Evolutionary conservation across 2,113 vertebrate genomes (phyloP).

Genomic region (Gobio gobio): DNA sequence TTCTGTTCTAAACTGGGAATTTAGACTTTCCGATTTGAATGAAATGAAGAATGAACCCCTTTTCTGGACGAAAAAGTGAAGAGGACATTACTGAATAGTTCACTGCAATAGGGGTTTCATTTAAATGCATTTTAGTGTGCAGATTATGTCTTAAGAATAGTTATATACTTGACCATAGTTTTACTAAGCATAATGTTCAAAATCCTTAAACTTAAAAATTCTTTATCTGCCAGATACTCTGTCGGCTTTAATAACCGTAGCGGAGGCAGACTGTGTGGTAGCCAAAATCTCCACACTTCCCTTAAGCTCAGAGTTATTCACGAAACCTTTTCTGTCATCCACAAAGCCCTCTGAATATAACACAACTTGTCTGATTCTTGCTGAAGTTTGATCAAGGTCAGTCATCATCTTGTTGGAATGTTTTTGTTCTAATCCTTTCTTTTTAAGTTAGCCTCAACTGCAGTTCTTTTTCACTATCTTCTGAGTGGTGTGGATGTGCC

Average conservation of each 20-base stretch:
- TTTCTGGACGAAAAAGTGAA: background rate
- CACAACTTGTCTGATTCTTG: conserved; percentile 13
- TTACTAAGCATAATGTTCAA: background rate
- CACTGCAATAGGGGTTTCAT: background rate
- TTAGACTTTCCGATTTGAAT: background rate
- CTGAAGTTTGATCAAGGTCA: conserved; percentile 10
- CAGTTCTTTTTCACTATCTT: background rate
- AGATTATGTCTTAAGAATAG: background rate
- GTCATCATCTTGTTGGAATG: conserved; percentile 11
- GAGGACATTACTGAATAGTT: background rate
- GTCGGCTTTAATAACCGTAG: background rate
- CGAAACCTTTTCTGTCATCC: conserved; percentile 1
- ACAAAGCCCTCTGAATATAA: conserved; percentile 11
- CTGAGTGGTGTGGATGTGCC: background rate
- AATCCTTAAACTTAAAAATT: conserved; percentile 9
- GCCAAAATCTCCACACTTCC: background rate
- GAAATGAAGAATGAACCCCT: background rate
- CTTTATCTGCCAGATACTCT: conserved; percentile 6
- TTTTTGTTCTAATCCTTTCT: conserved; percentile 20
- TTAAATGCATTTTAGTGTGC: background rate
- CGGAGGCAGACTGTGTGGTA: conserved; percentile 1
- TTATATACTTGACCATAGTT: background rate
- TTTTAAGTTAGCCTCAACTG: conserved; percentile 15
- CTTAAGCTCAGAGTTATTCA: background rate
- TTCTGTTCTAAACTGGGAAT: background rate